These are phyloP conservation scores for Hypolimnas misippus DNA, from an alignment of 2,888 invertebrate species.

Conservation along the genomic window DNA sequence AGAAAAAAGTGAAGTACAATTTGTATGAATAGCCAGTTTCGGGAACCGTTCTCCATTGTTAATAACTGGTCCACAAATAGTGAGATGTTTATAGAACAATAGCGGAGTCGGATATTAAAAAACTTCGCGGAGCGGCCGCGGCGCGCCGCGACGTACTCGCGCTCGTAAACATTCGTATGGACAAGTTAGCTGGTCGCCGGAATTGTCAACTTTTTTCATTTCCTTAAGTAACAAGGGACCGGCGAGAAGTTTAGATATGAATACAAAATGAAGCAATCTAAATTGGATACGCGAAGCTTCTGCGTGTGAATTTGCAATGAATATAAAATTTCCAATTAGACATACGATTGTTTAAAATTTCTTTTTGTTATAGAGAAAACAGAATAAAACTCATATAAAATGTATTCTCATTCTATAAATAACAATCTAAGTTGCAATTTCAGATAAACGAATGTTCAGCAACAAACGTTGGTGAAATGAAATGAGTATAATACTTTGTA, in stretches of 20 bases:
- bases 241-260: conserved; percentile 33
- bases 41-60: conserved; percentile 3
- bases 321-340: conserved; percentile 10
- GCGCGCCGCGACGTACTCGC: conserved; percentile 12
- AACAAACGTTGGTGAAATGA: no score
- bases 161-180: conserved; percentile 28
- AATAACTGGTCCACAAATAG: conserved; percentile 16
- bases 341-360: not conserved
- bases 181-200: conserved; percentile 21
- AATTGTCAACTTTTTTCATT: conserved; percentile 42
- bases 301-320: conserved; percentile 21
- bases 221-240: conserved; percentile 39
- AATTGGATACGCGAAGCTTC: conserved; percentile 13
- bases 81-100: conserved; percentile 30
- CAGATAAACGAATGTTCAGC: not conserved
- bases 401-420: no score
- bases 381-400: not conserved
- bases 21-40: conserved; percentile 4
- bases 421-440: not conserved
- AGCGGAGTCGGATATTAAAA: conserved; percentile 37
- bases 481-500: no score
- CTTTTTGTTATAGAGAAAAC: not conserved
- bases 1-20: conserved; percentile 1
- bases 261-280: conserved; percentile 29
- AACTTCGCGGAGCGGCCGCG: conserved; percentile 20